Evolutionary conservation across 2,797 vertebrate species (phyloP).

Genomic region (Myiotriccus ornatus): DNA sequence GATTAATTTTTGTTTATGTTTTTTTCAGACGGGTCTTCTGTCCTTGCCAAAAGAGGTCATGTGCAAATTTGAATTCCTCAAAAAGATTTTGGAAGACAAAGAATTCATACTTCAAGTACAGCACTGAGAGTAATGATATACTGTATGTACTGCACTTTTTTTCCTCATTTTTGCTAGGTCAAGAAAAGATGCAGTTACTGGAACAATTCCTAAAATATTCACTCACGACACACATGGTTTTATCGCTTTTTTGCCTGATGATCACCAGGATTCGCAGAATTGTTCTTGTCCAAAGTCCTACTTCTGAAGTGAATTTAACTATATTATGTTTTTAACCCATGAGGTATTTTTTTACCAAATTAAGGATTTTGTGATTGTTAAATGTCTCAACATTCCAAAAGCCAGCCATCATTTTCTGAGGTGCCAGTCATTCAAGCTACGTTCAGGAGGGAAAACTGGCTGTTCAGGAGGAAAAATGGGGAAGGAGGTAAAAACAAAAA

Average conservation of each 20-base stretch:
- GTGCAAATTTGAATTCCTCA: background rate
- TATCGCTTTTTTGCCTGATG: background rate
- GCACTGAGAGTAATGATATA: background rate
- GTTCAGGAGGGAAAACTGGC: background rate
- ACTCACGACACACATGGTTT: background rate
- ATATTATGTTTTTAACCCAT: too few relatives aligned
- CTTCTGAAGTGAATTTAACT: background rate
- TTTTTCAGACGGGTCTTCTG: constrained; percentile 1
- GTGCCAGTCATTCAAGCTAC: background rate
- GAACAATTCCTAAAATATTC: background rate
- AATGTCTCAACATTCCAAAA: background rate
- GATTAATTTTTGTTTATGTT: background rate
- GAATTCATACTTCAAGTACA: background rate
- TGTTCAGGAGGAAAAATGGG: background rate
- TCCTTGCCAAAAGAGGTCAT: background rate
- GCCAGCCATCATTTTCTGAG: background rate
- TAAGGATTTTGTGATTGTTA: background rate
- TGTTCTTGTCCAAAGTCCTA: background rate
- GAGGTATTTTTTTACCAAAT: background rate
- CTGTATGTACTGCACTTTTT: background rate
- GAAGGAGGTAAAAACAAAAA: background rate
- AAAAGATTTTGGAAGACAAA: background rate
- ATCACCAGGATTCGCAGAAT: background rate
- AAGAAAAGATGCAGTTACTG: background rate
- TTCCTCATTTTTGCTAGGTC: background rate